Evolutionary conservation across 2,797 vertebrate genomes (phyloP), one percentile per base, ranked within the genome.

Genomic region (Lycodopsis pacificus): DNA sequence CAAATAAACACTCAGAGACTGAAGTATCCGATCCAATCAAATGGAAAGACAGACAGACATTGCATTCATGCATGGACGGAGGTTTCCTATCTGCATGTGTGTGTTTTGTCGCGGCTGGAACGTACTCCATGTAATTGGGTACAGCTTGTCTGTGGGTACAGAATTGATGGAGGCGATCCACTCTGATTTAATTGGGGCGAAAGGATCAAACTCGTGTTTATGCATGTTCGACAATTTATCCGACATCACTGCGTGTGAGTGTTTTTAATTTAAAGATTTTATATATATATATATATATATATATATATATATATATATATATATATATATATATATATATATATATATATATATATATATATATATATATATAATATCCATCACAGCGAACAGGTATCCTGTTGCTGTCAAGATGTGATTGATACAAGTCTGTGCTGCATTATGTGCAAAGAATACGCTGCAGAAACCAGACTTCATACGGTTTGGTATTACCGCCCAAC

Each of bases 1-100:
- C 20, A 51, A 36, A 67, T 0, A 25, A 38, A 38, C 53, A 15
- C 34, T 22, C 10, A 30, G 17, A 59, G 1, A 51, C 32, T 27
- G 14, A 15, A 53, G 58, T 25, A 22, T 77, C 13, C 54, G 19
- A 66, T 54, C 19, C 40, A 30, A 71, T 70, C 49, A 70, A 69
- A 65, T 44, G 19, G 20, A 42, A 8, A 56, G 11, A 27, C 38
- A 9, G 7, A 32, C n/a, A 20, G 22, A 32, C 30, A 32, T 32
- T 32, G 30, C 30, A 32, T 32, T 10, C 57, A 44, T 46, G 6
- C 9, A 7, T 22, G 42, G 20, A 40, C 17, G 7, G 4, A 7
- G 57, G 13, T 32, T 32, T 32, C 5, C 30, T 11, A 15, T 59
- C 14, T 15, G 42, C 42, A 25, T 11, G 22, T 9, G 22, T 34